Base-by-base conservation (phyloP, 2,797 vertebrate genomes). In the Nannoperca obscura region DNA sequence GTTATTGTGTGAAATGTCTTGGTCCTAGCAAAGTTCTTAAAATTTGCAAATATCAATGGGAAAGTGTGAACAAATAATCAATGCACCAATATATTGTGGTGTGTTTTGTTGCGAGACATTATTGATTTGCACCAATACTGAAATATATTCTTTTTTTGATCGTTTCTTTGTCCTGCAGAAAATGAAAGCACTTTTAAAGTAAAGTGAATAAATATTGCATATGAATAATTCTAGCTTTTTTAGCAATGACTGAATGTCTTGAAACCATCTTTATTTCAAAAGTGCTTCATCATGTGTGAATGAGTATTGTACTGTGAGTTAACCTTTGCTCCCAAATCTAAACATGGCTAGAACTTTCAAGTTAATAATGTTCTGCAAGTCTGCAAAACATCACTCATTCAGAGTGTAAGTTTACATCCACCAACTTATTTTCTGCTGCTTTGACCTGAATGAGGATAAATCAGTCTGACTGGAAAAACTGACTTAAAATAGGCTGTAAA, bases 21-120 rank as follows among this genome's bases (percentile, higher is more conserved):
- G 15, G 15, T 60, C 59, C 24, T 20, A 7, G 34, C 52, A 63
- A 59, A 36, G 38, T 38, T 54, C 58, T 64, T 59, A 42, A 68
- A 68, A 82, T 58, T 78, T 72, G 80, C 53, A 74, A 86, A 82
- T 74, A 86, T 72, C 82, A 81, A 84, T 67, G 49, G 49, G 49
- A 86, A 78, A 68, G 57, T 61, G 46, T 30, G 75, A 83, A 74
- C 69, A 72, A 83, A 81, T 80, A 83, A 82, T 88, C 69, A 1
- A 76, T 84, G 44, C 49, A 12, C 70, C 34, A 64, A 74, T 69
- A 80, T 68, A 63, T 50, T 65, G 50, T 36, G 36, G 42, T 47
- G 49, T 52, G 38, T 80, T 74, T 71, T 66, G 50, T 68, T 57
- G 47, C 49, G 9, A 71, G 71, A 50, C 12, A 32, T 55, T 65